phyloP scores from a whole-genome alignment of 2,797 vertebrate genomes.

The Lemur catta region DNA sequence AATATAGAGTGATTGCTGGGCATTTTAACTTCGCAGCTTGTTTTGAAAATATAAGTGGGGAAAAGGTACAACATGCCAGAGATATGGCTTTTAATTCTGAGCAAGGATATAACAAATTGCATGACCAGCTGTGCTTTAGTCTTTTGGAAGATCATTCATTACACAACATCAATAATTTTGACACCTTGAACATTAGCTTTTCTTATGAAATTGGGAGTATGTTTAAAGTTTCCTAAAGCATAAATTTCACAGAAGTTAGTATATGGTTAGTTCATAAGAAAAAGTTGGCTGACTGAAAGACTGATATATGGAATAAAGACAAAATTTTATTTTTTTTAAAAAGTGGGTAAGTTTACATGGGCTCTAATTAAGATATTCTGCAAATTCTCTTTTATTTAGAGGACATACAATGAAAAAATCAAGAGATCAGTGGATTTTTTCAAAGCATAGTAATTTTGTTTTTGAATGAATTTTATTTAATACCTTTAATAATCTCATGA shows the following conservation, averaged over 20 bases:
- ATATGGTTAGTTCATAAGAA: background rate
- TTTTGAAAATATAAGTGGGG: constrained; percentile 62
- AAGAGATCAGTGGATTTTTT: background rate
- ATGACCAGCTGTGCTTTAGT: background rate
- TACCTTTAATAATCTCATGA: background rate
- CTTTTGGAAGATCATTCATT: constrained; percentile 39
- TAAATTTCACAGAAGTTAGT: background rate
- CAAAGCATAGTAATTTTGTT: background rate
- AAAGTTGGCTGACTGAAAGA: background rate
- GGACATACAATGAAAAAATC: background rate
- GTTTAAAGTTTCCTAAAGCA: constrained; percentile 5
- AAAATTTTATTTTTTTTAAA: background rate
- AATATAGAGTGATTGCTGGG: background rate
- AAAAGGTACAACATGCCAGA: constrained; percentile 27
- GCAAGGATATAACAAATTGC: constrained; percentile 54
- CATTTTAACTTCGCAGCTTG: constrained; percentile 58
- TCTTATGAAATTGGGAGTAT: background rate
- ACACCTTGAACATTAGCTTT: constrained; percentile 21
- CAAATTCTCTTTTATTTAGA: background rate
- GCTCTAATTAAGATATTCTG: background rate
- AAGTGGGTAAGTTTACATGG: background rate
- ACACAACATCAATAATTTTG: constrained; percentile 59
- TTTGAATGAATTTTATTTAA: background rate
- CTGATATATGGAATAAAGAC: background rate
- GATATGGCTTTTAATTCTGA: constrained; percentile 45